These are phyloP conservation scores for Prionace glauca DNA, from an alignment of 2,797 vertebrate species.

Conservation along the genomic window DNA sequence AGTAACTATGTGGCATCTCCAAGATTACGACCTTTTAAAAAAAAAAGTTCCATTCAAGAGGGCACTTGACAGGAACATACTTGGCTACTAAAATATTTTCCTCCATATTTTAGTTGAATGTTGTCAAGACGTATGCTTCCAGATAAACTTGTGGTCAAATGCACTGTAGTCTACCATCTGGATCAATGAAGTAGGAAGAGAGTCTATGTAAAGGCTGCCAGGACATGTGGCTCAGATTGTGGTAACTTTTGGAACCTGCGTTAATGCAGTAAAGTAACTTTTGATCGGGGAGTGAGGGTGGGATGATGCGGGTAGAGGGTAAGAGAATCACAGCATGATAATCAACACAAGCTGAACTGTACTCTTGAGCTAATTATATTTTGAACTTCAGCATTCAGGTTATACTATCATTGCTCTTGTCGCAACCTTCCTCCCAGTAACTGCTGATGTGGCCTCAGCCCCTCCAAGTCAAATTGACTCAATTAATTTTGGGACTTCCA, in stretches of 20 bases:
- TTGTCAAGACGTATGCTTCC: background rate
- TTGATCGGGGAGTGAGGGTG: background rate
- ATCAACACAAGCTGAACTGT: background rate
- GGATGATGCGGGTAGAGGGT: background rate
- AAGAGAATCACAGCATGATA: background rate
- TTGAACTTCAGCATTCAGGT: conserved; percentile 22
- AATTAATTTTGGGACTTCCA: conserved; percentile 18
- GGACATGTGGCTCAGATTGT: conserved; percentile 27
- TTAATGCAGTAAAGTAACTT: background rate
- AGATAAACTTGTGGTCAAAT: background rate
- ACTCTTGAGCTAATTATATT: conserved; percentile 11
- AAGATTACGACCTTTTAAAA: background rate
- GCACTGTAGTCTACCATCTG: background rate
- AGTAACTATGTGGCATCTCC: background rate
- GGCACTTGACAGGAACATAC: background rate
- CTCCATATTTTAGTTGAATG: background rate
- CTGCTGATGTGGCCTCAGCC: background rate
- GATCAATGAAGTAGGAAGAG: background rate
- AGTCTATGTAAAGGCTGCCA: background rate
- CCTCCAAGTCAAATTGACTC: conserved; percentile 10
- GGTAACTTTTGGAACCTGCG: conserved; percentile 16
- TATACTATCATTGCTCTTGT: background rate
- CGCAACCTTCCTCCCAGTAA: background rate
- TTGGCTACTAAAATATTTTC: background rate
- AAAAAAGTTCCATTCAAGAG: background rate